Conservation (phyloP, 2,797 vertebrate species). For the Zenarchopterus dispar region DNA sequence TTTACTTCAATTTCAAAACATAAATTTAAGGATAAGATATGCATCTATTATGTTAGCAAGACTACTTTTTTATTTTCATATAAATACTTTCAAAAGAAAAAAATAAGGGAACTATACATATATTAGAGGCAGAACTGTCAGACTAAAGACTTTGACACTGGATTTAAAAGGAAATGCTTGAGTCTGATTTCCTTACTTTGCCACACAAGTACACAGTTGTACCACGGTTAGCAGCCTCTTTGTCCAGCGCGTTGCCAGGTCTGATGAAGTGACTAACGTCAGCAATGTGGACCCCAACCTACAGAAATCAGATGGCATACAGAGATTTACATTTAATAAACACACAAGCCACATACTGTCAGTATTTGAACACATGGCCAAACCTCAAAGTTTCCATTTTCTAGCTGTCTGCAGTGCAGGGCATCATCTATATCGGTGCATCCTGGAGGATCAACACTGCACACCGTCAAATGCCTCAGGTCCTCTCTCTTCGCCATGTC, state of each 20-base stretch:
- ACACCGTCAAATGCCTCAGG: conserved; percentile 88
- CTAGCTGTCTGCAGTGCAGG: conserved; percentile 89
- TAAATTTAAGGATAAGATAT: no score
- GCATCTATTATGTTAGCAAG: no score
- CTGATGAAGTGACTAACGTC: conserved; percentile 98
- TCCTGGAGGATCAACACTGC: conserved; percentile 97
- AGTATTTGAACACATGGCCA: background rate
- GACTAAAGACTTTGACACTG: no score
- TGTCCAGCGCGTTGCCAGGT: conserved; percentile 94
- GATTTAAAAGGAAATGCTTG: background rate
- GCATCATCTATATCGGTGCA: conserved; percentile 98
- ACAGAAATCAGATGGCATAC: conserved; percentile 2
- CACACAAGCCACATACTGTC: background rate
- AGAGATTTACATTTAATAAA: background rate
- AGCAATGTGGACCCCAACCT: conserved; percentile 98
- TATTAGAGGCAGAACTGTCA: no score
- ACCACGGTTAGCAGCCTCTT: conserved; percentile 93
- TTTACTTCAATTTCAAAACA: no score
- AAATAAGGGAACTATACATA: no score
- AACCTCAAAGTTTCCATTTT: conserved; percentile 94
- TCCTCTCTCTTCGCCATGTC: conserved; percentile 90
- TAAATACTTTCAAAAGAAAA: no score
- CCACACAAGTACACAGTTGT: conserved; percentile 98
- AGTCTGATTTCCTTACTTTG: conserved; percentile 80
- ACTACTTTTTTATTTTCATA: no score